phyloP scores from a whole-genome alignment of 1,140 invertebrate species.

The Hypsibius dujardini region DNA sequence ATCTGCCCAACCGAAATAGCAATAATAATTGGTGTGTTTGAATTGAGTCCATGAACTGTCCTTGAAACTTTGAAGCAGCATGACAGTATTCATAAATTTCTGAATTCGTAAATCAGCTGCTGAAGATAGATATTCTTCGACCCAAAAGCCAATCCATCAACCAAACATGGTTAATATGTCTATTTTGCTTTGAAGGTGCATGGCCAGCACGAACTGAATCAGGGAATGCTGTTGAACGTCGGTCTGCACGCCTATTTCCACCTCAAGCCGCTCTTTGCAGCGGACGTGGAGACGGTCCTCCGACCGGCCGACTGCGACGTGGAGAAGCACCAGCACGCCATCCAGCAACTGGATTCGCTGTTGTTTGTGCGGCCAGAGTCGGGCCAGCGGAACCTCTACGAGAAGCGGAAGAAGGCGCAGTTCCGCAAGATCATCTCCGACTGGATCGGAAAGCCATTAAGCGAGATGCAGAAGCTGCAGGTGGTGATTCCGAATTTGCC shows the following conservation, averaged over 20 bases:
- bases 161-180: no score
- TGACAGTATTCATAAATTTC: no score
- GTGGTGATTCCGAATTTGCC: constrained; percentile 14
- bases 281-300: neutral
- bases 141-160: no score
- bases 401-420: neutral
- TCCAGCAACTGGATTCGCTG: neutral
- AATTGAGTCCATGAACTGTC: no score
- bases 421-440: neutral
- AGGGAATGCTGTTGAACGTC: neutral
- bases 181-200: neutral
- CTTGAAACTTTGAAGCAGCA: no score
- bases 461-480: constrained; percentile 11
- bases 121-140: no score
- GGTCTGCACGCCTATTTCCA: neutral
- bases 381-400: neutral
- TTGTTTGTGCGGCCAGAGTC: neutral
- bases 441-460: neutral
- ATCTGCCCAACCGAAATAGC: no score
- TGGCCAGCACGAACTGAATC: neutral
- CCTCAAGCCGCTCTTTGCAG: neutral
- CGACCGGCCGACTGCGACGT: neutral
- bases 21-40: no score
- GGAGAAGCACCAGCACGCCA: neutral
- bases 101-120: no score